Evolutionary conservation across 2,797 vertebrate species (phyloP).

Genomic region (Heliangelus exortis): DNA sequence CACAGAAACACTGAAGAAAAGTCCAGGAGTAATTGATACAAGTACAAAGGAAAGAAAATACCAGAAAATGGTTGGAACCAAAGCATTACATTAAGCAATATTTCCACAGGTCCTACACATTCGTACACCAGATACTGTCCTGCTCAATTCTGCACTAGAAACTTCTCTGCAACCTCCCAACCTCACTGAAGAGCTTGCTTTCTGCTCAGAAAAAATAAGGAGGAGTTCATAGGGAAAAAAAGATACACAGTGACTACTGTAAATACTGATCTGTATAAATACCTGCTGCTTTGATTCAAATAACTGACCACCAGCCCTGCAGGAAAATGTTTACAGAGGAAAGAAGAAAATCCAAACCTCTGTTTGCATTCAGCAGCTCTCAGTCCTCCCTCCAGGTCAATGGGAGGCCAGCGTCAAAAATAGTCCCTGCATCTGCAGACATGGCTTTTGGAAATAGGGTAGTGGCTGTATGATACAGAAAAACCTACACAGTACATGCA

Average conservation of each 20-base stretch:
- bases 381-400: conserved; percentile 26
- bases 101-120: neutral
- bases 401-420: conserved; percentile 27
- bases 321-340: conserved; percentile 10
- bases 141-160: neutral
- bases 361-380: neutral
- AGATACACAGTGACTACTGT: neutral
- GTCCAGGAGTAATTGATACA: neutral
- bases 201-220: neutral
- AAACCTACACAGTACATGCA: neutral
- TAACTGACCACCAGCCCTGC: neutral
- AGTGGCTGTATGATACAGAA: neutral
- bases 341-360: neutral
- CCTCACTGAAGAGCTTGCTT: neutral
- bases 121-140: neutral
- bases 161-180: neutral
- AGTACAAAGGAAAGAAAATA: neutral
- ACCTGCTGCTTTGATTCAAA: conserved; percentile 8
- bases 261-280: neutral
- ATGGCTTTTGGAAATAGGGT: neutral
- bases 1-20: neutral
- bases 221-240: neutral
- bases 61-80: neutral
- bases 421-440: conserved; percentile 3
- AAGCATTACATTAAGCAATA: neutral